Evolutionary conservation across 2,888 invertebrate species (phyloP).

Genomic region (Drosophila tanythrix): DNA sequence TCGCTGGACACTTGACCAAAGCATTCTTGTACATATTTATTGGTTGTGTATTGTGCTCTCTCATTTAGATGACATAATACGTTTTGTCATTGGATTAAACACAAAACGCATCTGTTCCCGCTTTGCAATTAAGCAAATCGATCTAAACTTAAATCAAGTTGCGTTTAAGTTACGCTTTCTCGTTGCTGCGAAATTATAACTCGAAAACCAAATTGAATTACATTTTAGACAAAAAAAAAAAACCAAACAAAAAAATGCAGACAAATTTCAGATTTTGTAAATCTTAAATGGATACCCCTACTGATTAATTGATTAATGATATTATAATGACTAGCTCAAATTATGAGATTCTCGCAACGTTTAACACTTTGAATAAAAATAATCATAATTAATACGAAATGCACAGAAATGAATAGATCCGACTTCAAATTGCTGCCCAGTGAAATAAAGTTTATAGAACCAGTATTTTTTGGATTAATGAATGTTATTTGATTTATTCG

Average conservation of each 20-base stretch:
- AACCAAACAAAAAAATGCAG: background rate
- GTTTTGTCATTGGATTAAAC: constrained; percentile 44
- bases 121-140: constrained; percentile 27
- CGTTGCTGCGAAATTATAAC: background rate
- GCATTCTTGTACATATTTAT: constrained; percentile 13
- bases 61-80: constrained; percentile 37
- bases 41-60: constrained; percentile 6
- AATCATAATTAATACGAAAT: background rate
- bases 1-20: constrained; percentile 65
- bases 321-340: background rate
- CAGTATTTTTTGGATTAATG: no score
- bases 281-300: background rate
- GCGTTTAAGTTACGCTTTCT: background rate
- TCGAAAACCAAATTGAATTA: background rate
- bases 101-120: constrained; percentile 38
- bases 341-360: background rate
- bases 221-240: background rate
- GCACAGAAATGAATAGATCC: background rate
- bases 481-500: background rate
- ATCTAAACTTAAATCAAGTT: background rate
- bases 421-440: background rate
- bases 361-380: background rate
- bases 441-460: background rate
- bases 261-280: background rate
- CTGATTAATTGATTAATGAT: background rate